Conservation (phyloP, 2,888 invertebrate genomes). For the Athetis lepigone region DNA sequence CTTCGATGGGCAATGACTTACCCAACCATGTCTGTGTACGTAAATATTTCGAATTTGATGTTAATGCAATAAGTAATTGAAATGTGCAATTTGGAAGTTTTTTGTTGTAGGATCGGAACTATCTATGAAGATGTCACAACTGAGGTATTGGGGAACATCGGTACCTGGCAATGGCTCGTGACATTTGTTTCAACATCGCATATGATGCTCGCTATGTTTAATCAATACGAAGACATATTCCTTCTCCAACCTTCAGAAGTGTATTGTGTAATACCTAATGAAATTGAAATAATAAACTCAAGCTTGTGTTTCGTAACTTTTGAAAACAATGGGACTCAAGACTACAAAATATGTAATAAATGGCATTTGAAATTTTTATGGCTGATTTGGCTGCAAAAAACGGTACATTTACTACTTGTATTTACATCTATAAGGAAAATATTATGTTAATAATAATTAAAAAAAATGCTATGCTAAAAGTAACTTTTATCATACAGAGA, state of each 20-base stretch:
- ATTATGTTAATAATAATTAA: no score
- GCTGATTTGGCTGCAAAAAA: constrained; percentile 82
- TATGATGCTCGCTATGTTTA: constrained; percentile 76
- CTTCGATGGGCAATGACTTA: constrained; percentile 43
- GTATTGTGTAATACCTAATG: constrained; percentile 70
- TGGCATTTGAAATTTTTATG: constrained; percentile 82
- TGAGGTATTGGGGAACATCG: constrained; percentile 83
- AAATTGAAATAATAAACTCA: constrained; percentile 69
- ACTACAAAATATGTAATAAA: constrained; percentile 69
- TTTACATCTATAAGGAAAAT: no score
- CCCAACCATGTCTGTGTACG: constrained; percentile 69
- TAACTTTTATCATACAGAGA: no score
- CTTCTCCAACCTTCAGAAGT: constrained; percentile 74
- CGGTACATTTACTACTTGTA: constrained; percentile 65
- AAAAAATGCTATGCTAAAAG: no score
- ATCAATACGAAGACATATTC: constrained; percentile 81
- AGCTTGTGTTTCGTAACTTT: constrained; percentile 73
- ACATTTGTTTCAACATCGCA: constrained; percentile 76
- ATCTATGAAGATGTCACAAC: constrained; percentile 86
- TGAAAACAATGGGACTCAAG: constrained; percentile 69
- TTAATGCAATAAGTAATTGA: not conserved
- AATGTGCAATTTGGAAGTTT: not conserved
- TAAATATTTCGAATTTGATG: constrained; percentile 39
- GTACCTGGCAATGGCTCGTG: constrained; percentile 85
- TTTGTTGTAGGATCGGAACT: constrained; percentile 81